phyloP scores from a whole-genome alignment of 2,797 vertebrate genomes.

The Oreochromis mossambicus region DNA sequence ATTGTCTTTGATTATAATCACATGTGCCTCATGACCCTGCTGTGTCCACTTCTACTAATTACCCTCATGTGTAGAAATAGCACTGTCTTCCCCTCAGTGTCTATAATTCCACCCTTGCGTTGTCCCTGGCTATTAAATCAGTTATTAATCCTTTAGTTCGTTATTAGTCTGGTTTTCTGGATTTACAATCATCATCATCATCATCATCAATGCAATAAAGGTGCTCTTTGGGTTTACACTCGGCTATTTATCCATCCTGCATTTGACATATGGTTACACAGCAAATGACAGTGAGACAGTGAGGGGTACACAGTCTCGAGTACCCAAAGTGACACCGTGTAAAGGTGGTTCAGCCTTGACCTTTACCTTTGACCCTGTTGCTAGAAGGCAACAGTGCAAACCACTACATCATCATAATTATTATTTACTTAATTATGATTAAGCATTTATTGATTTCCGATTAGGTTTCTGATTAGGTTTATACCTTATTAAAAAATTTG shows the following conservation, averaged over 20 bases:
- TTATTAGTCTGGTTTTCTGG: background rate
- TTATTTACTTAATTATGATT: background rate
- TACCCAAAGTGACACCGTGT: background rate
- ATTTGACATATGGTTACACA: background rate
- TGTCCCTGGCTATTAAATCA: background rate
- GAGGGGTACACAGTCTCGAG: background rate
- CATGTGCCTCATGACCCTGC: background rate
- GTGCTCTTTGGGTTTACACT: background rate
- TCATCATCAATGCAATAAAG: background rate
- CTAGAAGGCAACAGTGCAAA: background rate
- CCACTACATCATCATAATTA: background rate
- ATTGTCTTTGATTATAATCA: background rate
- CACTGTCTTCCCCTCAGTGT: background rate
- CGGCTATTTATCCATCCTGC: background rate
- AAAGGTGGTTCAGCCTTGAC: background rate
- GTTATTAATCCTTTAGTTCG: background rate
- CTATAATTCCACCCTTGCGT: background rate
- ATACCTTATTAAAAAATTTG: background rate
- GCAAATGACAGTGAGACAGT: background rate
- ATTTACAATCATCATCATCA: background rate
- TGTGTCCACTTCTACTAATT: background rate
- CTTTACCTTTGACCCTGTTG: background rate
- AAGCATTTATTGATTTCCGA: background rate
- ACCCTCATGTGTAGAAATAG: background rate
- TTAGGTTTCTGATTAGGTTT: background rate